Conservation (phyloP, 2,113 vertebrate species). For the Anas platyrhynchos region DNA sequence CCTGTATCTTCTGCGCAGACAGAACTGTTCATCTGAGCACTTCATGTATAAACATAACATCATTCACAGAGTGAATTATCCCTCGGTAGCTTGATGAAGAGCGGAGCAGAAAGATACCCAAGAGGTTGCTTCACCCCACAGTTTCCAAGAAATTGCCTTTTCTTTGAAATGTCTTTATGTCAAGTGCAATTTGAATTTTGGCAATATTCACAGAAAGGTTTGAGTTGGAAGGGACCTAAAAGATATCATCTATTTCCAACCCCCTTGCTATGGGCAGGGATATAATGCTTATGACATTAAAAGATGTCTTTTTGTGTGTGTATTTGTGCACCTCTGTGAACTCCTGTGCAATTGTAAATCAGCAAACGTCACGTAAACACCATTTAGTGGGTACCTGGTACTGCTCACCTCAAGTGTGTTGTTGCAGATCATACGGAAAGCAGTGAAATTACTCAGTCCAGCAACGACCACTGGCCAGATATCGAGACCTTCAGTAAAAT, state of each 20-base stretch:
- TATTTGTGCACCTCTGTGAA: neutral
- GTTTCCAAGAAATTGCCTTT: neutral
- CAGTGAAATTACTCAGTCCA: slow-evolving; percentile 65
- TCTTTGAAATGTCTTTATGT: neutral
- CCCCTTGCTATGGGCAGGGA: too few relatives aligned
- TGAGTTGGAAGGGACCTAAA: too few relatives aligned
- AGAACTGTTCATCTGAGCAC: neutral
- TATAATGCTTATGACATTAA: neutral
- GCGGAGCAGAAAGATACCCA: neutral
- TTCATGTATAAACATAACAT: neutral
- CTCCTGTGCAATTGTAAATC: neutral
- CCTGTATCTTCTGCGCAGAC: neutral
- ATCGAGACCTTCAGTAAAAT: slow-evolving; percentile 92
- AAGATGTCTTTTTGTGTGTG: neutral
- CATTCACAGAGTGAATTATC: neutral
- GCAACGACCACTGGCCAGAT: slow-evolving; percentile 89
- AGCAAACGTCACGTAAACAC: neutral
- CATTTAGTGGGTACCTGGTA: neutral
- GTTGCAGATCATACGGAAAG: slow-evolving; percentile 75
- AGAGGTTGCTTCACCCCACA: fast-evolving
- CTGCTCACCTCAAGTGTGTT: slow-evolving; percentile 26
- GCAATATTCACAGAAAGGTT: neutral
- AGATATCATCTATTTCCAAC: too few relatives aligned
- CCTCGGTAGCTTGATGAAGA: neutral
- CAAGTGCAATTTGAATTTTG: neutral